A percentile compares a stretch with the other conserved stretches of the same genome.
Evolutionary conservation across 2,888 invertebrate genomes (phyloP).

Genomic region (Leucophenga montana): DNA sequence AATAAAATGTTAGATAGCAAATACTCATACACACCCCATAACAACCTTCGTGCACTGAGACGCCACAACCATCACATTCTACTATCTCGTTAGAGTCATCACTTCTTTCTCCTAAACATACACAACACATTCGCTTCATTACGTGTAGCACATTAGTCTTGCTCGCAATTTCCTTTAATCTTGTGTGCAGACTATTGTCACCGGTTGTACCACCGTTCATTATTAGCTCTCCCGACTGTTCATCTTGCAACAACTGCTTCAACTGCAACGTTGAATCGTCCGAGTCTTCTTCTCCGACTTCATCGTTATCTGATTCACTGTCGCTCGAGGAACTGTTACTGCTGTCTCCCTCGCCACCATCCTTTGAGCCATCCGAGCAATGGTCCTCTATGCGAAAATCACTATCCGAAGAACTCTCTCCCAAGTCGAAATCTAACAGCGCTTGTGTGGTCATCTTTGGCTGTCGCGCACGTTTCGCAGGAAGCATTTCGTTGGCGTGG

Average conservation of each 20-base stretch:
- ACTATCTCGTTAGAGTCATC: constrained; percentile 96
- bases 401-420: constrained; percentile 94
- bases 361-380: constrained; percentile 71
- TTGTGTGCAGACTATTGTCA: constrained; percentile 33
- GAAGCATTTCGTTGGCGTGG: constrained; percentile 58
- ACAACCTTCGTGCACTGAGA: constrained; percentile 97
- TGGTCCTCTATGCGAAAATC: constrained; percentile 94
- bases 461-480: constrained; percentile 77
- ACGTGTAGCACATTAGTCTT: constrained; percentile 40
- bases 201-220: constrained; percentile 44
- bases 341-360: constrained; percentile 76
- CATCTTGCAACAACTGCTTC: constrained; percentile 53
- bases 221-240: constrained; percentile 44
- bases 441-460: constrained; percentile 78
- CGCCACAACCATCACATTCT: constrained; percentile 97
- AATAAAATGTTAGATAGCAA: background rate
- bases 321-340: constrained; percentile 55
- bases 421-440: constrained; percentile 87
- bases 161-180: constrained; percentile 34
- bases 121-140: constrained; percentile 89
- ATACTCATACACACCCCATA: constrained; percentile 81
- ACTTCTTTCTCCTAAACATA: constrained; percentile 93
- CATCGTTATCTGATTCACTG: constrained; percentile 54
- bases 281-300: constrained; percentile 52
- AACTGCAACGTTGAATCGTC: constrained; percentile 65